A percentile compares a stretch with the other conserved stretches of the same genome.
Evolutionary conservation across 2,113 vertebrate genomes (phyloP).

Genomic region (Bufo gargarizans): DNA sequence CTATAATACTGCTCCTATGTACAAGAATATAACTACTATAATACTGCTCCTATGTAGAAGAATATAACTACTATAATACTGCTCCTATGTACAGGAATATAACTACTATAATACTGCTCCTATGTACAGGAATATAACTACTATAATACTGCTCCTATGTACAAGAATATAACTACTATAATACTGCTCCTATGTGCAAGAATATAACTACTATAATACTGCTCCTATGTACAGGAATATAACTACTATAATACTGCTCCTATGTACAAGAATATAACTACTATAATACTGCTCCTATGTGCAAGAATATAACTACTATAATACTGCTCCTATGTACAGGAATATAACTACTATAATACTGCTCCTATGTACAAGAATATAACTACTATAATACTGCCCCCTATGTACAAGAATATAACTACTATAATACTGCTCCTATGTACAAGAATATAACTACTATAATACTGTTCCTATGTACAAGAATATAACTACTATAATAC

Average conservation of each 20-base stretch:
- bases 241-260: slow-evolving; percentile 6
- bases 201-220: slow-evolving; percentile 18
- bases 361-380: slow-evolving; percentile 4
- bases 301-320: slow-evolving; percentile 4
- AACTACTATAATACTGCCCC: background rate
- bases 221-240: background rate
- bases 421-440: background rate
- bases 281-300: slow-evolving; percentile 1
- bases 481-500: slow-evolving; percentile 6
- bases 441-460: slow-evolving; percentile 9
- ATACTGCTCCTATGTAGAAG: too few relatives aligned
- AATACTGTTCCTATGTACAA: background rate
- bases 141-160: too few relatives aligned
- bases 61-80: too few relatives aligned
- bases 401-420: slow-evolving; percentile 2
- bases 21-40: too few relatives aligned
- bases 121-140: too few relatives aligned
- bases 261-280: slow-evolving; percentile 6
- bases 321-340: too few relatives aligned
- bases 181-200: background rate
- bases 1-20: background rate
- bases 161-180: background rate
- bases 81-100: too few relatives aligned
- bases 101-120: too few relatives aligned
- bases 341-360: slow-evolving; percentile 13